A percentile compares a stretch with the other conserved stretches of the same genome.
These are phyloP conservation scores for Scaptomyza caliginosa DNA, from an alignment of 2,888 invertebrate genomes.

Conservation along the genomic window DNA sequence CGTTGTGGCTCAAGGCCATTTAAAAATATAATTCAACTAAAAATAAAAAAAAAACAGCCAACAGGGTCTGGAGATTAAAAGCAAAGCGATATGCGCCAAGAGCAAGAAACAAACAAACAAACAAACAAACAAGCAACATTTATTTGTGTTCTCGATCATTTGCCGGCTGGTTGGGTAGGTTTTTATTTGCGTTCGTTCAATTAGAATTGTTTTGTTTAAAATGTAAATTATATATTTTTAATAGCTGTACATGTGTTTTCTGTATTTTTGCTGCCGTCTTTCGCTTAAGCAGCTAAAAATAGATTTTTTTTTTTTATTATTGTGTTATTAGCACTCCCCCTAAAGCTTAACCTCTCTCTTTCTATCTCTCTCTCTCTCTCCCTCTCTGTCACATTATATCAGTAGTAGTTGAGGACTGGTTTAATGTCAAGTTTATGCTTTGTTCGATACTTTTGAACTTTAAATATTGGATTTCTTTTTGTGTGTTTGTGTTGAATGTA, in stretches of 20 bases:
- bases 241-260: conserved; percentile 34
- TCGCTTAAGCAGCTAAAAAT: conserved; percentile 29
- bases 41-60: conserved; percentile 63
- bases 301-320: too few relatives aligned
- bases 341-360: too few relatives aligned
- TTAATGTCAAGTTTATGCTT: too few relatives aligned
- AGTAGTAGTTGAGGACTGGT: too few relatives aligned
- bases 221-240: conserved; percentile 12
- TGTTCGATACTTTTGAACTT: too few relatives aligned
- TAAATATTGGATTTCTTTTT: too few relatives aligned
- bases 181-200: not conserved
- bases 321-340: too few relatives aligned
- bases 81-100: conserved; percentile 59
- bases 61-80: conserved; percentile 50
- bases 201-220: conserved; percentile 6
- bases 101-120: conserved; percentile 23
- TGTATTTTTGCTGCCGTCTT: not conserved
- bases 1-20: conserved; percentile 72
- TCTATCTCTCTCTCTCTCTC: too few relatives aligned
- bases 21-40: conserved; percentile 77
- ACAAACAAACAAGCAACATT: conserved; percentile 1
- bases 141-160: conserved; percentile 44
- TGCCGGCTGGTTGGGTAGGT: conserved; percentile 9
- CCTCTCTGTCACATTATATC: too few relatives aligned
- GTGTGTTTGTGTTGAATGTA: too few relatives aligned